These are phyloP conservation scores for Turritopsis dohrnii DNA, from an alignment of 30 jellyfish, hydroid and myxozoan species.

Conservation along the genomic window DNA sequence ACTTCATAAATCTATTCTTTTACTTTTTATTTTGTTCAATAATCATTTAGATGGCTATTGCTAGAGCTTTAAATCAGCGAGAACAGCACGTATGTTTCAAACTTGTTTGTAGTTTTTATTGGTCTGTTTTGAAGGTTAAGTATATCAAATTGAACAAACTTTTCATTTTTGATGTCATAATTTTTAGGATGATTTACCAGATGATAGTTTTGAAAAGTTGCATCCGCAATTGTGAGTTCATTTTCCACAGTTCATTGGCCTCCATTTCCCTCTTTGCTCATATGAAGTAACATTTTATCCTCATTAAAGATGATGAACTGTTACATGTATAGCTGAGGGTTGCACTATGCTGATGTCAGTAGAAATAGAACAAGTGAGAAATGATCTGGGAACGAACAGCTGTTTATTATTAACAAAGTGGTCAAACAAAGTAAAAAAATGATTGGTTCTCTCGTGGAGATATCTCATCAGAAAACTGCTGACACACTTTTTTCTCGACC, in stretches of 20 bases:
- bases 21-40: background rate
- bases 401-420: no score
- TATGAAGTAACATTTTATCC: no score
- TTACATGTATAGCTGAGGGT: no score
- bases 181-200: slow-evolving; percentile 26
- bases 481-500: no score
- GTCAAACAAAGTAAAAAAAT: no score
- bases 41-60: slow-evolving; percentile 75
- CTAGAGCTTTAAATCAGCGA: slow-evolving; percentile 84
- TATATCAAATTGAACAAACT: background rate
- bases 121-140: background rate
- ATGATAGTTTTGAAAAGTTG: slow-evolving; percentile 64
- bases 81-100: slow-evolving; percentile 20
- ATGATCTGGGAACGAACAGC: no score
- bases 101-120: background rate
- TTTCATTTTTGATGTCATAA: background rate
- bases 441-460: no score
- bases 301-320: no score
- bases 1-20: background rate
- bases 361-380: no score
- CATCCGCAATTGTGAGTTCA: slow-evolving; percentile 93
- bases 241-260: background rate
- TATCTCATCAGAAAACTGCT: no score
- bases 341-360: no score
- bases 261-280: no score